Percentiles rank a stretch among this genome's conserved stretches.
Evolutionary conservation across 2,113 vertebrate species (phyloP).

Genomic region (Odontophorus gujanensis): DNA sequence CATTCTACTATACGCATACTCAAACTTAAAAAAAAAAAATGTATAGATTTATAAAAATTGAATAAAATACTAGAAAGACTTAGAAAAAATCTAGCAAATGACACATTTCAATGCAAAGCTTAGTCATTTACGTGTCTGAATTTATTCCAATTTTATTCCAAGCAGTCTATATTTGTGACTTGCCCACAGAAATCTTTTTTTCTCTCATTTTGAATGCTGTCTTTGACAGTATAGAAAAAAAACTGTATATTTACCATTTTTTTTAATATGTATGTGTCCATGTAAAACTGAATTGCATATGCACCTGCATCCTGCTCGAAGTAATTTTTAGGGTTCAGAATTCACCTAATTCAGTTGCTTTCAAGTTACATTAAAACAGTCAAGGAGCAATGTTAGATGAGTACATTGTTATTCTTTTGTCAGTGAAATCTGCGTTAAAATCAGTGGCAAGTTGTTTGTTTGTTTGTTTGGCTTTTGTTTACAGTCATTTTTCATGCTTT

Average conservation of each 20-base stretch:
- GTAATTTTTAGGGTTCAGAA: not conserved
- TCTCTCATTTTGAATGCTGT: not conserved
- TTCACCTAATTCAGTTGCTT: not conserved
- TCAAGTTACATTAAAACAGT: not conserved
- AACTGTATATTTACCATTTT: not conserved
- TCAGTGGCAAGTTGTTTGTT: not conserved
- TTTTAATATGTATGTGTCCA: not conserved
- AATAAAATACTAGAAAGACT: not conserved
- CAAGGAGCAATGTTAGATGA: not conserved
- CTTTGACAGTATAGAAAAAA: not conserved
- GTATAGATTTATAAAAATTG: not conserved
- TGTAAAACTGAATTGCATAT: not conserved
- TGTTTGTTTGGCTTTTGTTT: not conserved
- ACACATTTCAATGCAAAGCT: not conserved
- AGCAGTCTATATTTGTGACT: not conserved
- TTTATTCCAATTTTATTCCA: not conserved
- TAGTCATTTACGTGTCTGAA: not conserved
- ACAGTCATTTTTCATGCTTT: not conserved
- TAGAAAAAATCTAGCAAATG: not conserved
- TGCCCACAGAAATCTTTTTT: not conserved
- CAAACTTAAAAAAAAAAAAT: not conserved
- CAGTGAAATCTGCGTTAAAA: not conserved
- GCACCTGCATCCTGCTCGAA: not conserved
- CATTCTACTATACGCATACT: not conserved
- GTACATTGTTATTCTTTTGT: not conserved